Conservation (phyloP, 2,888 invertebrate genomes). For the Drepana falcataria region DNA sequence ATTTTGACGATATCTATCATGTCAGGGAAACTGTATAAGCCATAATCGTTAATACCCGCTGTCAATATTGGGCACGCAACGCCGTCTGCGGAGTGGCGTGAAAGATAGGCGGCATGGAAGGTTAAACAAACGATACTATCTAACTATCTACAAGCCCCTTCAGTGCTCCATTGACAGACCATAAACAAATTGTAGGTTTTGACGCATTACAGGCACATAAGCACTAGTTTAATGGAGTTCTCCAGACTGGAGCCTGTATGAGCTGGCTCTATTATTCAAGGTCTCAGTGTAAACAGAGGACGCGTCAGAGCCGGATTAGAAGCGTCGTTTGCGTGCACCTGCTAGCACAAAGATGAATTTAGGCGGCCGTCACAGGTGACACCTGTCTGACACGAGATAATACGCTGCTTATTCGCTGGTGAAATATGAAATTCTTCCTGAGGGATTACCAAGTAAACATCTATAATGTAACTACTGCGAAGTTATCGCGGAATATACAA, state of each 20-base stretch:
- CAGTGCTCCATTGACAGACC: slow-evolving; percentile 9
- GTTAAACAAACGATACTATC: not conserved
- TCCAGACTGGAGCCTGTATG: slow-evolving; percentile 30
- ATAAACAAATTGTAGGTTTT: slow-evolving; percentile 23
- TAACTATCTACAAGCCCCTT: not conserved
- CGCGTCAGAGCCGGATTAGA: slow-evolving; percentile 56
- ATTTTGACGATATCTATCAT: no score
- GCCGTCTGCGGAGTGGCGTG: not conserved
- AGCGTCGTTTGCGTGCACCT: slow-evolving; percentile 60
- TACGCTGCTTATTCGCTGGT: slow-evolving; percentile 66
- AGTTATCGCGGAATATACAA: slow-evolving; percentile 1
- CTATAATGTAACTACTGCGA: slow-evolving; percentile 20
- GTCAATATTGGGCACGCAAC: not conserved
- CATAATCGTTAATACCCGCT: not conserved
- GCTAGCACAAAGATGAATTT: slow-evolving; percentile 65
- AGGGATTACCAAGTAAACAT: slow-evolving; percentile 49
- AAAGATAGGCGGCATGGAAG: not conserved
- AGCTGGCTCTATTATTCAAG: slow-evolving; percentile 36
- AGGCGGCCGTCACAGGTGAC: slow-evolving; percentile 61
- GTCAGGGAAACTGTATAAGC: not conserved
- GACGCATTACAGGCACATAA: slow-evolving; percentile 15
- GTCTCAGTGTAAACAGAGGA: slow-evolving; percentile 29
- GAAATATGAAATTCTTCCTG: slow-evolving; percentile 68
- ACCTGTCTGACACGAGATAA: slow-evolving; percentile 70
- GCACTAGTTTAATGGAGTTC: slow-evolving; percentile 32